Percentiles rank a stretch among this genome's conserved stretches.
Evolutionary conservation across 2,113 vertebrate genomes (phyloP).

Genomic region (Leptobrachium leishanense): DNA sequence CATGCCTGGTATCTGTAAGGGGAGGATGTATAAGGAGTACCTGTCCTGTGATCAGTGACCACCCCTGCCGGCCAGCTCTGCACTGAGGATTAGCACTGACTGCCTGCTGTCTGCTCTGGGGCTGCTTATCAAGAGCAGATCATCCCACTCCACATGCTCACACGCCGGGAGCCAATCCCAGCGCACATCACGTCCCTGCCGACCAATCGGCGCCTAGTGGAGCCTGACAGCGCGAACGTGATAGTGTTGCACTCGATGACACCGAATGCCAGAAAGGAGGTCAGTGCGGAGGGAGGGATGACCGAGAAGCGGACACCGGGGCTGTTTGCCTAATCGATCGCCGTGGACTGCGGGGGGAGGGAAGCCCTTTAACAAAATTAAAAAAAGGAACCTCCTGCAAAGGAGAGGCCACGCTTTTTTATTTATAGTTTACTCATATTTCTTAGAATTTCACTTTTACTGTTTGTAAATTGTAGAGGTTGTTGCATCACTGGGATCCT

Average conservation of each 20-base stretch:
- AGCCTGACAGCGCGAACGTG: slow-evolving; percentile 18
- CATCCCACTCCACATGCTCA: slow-evolving; percentile 46
- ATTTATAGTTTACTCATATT: not conserved
- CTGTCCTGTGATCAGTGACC: not conserved
- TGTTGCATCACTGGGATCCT: too few relatives aligned
- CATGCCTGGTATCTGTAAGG: too few relatives aligned
- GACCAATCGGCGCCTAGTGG: slow-evolving; percentile 31
- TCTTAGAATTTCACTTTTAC: too few relatives aligned
- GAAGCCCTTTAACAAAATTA: not conserved
- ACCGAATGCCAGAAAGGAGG: slow-evolving; percentile 2
- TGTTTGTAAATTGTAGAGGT: too few relatives aligned
- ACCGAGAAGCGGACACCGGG: not conserved
- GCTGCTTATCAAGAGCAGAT: slow-evolving; percentile 41
- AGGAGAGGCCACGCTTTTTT: not conserved
- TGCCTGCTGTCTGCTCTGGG: not conserved
- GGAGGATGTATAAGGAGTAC: not conserved
- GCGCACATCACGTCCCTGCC: not conserved
- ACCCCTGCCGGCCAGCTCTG: not conserved
- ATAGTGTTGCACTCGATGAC: slow-evolving; percentile 9
- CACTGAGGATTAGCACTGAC: not conserved
- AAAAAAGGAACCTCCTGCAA: too few relatives aligned
- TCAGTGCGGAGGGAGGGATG: not conserved
- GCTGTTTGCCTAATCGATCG: not conserved
- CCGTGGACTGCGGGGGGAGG: not conserved
- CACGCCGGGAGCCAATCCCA: slow-evolving; percentile 24